Percentiles rank a stretch among this genome's conserved stretches.
Conservation (phyloP, 2,888 invertebrate species). For the Pristionchus arcanus region DNA sequence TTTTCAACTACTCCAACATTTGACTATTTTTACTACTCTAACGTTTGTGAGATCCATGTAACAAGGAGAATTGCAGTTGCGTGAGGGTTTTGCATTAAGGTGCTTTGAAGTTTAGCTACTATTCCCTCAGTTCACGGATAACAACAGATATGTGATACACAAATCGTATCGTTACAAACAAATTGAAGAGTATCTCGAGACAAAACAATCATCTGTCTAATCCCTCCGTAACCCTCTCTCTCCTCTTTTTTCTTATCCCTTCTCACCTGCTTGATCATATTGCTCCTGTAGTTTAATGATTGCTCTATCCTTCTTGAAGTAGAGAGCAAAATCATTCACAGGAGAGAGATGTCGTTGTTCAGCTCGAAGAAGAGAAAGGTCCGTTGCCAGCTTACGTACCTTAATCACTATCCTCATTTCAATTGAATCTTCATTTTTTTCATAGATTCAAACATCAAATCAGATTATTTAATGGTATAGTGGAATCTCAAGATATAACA, state of each 20-base stretch:
- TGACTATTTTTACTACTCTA: too few species aligned
- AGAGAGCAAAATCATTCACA: constrained; percentile 54
- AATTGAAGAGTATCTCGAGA: not conserved
- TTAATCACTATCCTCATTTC: not conserved
- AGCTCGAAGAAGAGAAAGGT: not conserved
- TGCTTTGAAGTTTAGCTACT: not conserved
- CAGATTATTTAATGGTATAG: too few species aligned
- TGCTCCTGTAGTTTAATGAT: constrained; percentile 52
- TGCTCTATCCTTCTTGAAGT: constrained; percentile 55
- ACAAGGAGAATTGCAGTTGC: not conserved
- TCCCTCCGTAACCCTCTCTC: too few species aligned
- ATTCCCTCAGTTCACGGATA: too few species aligned
- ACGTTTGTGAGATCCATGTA: too few species aligned
- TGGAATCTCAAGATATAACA: too few species aligned
- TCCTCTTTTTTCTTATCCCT: too few species aligned
- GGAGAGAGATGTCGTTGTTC: constrained; percentile 51
- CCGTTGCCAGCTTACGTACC: constrained; percentile 19
- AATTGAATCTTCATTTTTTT: not conserved
- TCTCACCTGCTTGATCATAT: constrained; percentile 53
- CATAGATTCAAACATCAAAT: not conserved
- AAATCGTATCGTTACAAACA: not conserved
- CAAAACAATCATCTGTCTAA: not conserved
- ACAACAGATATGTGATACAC: too few species aligned
- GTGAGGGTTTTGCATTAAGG: not conserved
- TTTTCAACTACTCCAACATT: too few species aligned